Percentiles rank a stretch among this genome's conserved stretches.
phyloP scores from a whole-genome alignment of 2,797 vertebrate species.

The Pelodytes ibericus region DNA sequence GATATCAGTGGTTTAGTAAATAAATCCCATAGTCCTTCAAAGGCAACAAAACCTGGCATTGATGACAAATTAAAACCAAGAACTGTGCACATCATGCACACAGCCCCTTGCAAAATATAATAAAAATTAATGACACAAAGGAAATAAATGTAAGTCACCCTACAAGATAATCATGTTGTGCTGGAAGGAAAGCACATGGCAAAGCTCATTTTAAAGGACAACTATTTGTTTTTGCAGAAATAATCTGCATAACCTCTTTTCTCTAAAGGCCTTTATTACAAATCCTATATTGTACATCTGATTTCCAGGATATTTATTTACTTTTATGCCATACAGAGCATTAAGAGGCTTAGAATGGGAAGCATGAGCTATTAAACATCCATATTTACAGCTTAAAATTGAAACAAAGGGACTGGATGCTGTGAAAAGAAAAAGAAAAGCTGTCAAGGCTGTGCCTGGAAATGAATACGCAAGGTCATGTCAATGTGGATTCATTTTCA shows the following conservation, averaged over 20 bases:
- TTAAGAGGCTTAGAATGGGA: conserved; percentile 46
- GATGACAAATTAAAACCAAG: too few species aligned
- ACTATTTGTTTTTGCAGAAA: conserved; percentile 24
- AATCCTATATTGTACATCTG: conserved; percentile 32
- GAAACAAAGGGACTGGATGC: conserved; percentile 36
- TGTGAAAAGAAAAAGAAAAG: conserved; percentile 26
- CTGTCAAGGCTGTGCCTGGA: conserved; percentile 38
- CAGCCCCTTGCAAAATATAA: background rate
- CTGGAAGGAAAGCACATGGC: background rate
- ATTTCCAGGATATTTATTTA: conserved; percentile 40
- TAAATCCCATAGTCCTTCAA: too few species aligned
- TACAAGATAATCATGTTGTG: background rate
- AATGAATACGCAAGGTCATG: conserved; percentile 45
- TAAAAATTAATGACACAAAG: background rate
- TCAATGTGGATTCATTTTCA: conserved; percentile 27
- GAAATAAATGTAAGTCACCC: background rate
- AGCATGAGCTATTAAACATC: conserved; percentile 42
- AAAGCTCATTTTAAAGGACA: conserved; percentile 40
- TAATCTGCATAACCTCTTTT: conserved; percentile 5
- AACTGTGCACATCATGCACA: too few species aligned
- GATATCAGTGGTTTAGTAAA: too few species aligned
- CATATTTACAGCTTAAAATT: conserved; percentile 50
- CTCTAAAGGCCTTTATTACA: conserved; percentile 5
- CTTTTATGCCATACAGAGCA: conserved; percentile 26
- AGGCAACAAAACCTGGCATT: too few species aligned